Percentiles rank a stretch among this genome's conserved stretches.
Conservation (phyloP, 2,797 vertebrate species). For the Myotis findleyi region DNA sequence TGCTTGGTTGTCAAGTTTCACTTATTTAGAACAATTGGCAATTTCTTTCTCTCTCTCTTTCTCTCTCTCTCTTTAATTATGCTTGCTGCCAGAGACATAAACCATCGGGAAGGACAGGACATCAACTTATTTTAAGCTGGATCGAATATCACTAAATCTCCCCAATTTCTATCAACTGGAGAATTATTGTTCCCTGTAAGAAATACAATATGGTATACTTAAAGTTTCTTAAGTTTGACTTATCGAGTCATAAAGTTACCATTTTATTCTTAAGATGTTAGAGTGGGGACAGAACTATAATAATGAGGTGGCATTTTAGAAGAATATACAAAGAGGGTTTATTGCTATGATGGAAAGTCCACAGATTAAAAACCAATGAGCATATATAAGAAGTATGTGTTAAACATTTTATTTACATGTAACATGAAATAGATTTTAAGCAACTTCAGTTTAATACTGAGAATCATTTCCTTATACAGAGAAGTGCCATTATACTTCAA, state of each 20-base stretch:
- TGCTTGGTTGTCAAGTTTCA: constrained; percentile 75
- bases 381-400: neutral
- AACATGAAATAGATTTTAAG: constrained; percentile 14
- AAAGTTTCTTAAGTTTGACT: constrained; percentile 58
- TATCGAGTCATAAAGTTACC: constrained; percentile 71
- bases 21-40: constrained; percentile 58
- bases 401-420: constrained; percentile 22
- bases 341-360: neutral
- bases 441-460: constrained; percentile 41
- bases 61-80: constrained; percentile 73
- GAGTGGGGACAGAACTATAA: constrained; percentile 69
- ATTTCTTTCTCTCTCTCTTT: constrained; percentile 64
- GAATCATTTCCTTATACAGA: neutral
- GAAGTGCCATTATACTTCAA: neutral
- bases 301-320: constrained; percentile 61
- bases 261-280: constrained; percentile 78
- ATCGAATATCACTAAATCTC: constrained; percentile 78
- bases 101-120: constrained; percentile 66
- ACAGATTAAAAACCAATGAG: constrained; percentile 12
- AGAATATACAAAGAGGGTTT: neutral
- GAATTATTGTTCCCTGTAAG: constrained; percentile 78
- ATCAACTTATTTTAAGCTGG: constrained; percentile 82
- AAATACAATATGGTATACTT: constrained; percentile 69
- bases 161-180: constrained; percentile 74
- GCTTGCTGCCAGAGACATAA: constrained; percentile 71